phyloP scores from a whole-genome alignment of 2,113 vertebrate genomes.

The Tetrao urogallus region DNA sequence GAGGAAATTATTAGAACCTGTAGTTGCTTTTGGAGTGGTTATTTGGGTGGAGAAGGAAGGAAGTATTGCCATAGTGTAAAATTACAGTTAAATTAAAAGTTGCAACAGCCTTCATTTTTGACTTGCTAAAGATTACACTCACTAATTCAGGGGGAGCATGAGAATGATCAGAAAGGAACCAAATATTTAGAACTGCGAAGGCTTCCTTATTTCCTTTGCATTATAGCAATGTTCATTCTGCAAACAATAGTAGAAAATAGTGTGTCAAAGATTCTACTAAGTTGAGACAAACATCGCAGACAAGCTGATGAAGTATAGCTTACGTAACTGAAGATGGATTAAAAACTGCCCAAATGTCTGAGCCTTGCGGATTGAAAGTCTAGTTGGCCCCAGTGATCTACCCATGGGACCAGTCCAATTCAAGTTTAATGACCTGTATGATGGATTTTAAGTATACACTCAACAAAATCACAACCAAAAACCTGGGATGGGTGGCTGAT shows the following conservation, averaged over 20 bases:
- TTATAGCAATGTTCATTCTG: neutral
- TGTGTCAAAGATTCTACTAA: neutral
- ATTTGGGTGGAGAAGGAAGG: neutral
- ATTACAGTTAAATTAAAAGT: neutral
- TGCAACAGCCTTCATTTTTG: neutral
- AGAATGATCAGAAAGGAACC: neutral
- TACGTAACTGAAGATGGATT: neutral
- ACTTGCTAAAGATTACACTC: neutral
- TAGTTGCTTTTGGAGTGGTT: neutral
- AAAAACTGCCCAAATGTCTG: neutral
- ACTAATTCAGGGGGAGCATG: neutral
- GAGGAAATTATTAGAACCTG: neutral
- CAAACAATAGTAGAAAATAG: neutral
- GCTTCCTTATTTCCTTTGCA: neutral
- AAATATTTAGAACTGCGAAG: neutral
- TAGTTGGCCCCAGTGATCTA: neutral
- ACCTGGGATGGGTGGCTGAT: neutral
- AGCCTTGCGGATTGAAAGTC: neutral
- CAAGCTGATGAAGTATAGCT: neutral
- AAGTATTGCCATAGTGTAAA: neutral
- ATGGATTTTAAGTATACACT: neutral
- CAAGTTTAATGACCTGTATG: neutral
- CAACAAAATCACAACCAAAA: neutral
- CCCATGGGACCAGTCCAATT: neutral
- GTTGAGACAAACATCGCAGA: neutral